These are phyloP conservation scores for Luidia sarsii DNA, from an alignment of 53 echinoderm and acorn worm species.

Conservation along the genomic window DNA sequence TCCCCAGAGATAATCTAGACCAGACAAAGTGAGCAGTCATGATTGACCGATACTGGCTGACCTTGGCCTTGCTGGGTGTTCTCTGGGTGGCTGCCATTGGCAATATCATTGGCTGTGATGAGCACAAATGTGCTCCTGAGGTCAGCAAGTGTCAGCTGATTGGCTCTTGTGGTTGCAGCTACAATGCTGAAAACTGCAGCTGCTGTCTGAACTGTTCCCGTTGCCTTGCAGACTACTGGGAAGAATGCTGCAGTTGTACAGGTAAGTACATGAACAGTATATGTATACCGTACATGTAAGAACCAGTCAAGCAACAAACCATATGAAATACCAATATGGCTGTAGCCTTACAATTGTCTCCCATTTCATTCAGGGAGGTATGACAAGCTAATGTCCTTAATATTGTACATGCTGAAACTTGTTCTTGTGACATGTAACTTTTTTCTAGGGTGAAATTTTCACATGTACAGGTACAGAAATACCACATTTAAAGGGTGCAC, in stretches of 20 bases:
- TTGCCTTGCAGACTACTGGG: slow-evolving; percentile 78
- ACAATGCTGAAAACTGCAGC: slow-evolving; percentile 73
- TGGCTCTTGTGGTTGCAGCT: slow-evolving; percentile 85
- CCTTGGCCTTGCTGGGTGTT: slow-evolving; percentile 40
- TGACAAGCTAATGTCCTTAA: no score
- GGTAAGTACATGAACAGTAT: slow-evolving; percentile 66
- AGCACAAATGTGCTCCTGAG: slow-evolving; percentile 78
- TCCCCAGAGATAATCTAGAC: no score
- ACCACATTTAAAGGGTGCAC: no score
- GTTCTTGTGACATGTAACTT: no score
- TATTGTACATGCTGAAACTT: no score
- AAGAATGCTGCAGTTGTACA: slow-evolving; percentile 86
- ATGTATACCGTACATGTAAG: no score
- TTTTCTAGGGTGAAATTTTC: no score
- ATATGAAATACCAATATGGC: no score
- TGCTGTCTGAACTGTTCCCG: slow-evolving; percentile 88
- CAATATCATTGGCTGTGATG: slow-evolving; percentile 77
- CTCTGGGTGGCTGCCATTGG: slow-evolving; percentile 57
- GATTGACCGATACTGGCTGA: slow-evolving; percentile 46
- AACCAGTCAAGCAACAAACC: no score
- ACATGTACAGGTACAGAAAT: no score
- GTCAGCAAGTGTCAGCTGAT: slow-evolving; percentile 95
- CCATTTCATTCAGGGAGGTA: no score
- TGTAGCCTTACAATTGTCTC: no score
- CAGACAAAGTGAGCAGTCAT: background rate